Evolutionary conservation across 2,113 vertebrate genomes (phyloP).

Genomic region (Catagonus wagneri): DNA sequence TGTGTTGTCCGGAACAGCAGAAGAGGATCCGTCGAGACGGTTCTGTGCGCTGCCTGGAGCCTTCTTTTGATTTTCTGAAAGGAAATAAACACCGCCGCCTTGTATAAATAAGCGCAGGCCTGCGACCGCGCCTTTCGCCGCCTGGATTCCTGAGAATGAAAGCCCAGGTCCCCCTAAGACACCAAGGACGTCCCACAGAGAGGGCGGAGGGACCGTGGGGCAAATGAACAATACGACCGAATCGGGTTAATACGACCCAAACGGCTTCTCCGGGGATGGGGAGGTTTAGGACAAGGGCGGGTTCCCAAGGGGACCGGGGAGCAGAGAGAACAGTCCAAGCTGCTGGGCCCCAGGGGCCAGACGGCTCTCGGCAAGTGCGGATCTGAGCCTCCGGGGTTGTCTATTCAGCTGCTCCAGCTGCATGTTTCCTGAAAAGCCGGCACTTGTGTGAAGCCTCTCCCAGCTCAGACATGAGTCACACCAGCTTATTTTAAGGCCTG

Average conservation of each 20-base stretch:
- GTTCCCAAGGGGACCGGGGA: not conserved
- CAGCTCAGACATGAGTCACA: conserved; percentile 67
- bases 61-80: conserved; percentile 66
- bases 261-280: not conserved
- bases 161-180: not conserved
- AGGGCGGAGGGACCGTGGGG: not conserved
- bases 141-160: conserved; percentile 41
- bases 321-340: not conserved
- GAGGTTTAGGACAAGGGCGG: no score
- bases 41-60: not conserved
- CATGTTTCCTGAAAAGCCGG: conserved; percentile 67
- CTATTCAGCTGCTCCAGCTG: conserved; percentile 44
- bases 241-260: rapidly evolving
- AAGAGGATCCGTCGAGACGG: not conserved
- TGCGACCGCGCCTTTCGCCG: not conserved
- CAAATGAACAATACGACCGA: not conserved
- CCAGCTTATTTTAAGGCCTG: conserved; percentile 68
- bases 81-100: conserved; percentile 42
- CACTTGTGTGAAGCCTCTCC: not conserved
- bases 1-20: conserved; percentile 20
- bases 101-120: conserved; percentile 49
- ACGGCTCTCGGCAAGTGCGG: not conserved
- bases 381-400: not conserved
- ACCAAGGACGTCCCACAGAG: not conserved
- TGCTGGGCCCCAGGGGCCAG: not conserved